phyloP scores from a whole-genome alignment of 1,140 invertebrate species.

The Elysia chlorotica region DNA sequence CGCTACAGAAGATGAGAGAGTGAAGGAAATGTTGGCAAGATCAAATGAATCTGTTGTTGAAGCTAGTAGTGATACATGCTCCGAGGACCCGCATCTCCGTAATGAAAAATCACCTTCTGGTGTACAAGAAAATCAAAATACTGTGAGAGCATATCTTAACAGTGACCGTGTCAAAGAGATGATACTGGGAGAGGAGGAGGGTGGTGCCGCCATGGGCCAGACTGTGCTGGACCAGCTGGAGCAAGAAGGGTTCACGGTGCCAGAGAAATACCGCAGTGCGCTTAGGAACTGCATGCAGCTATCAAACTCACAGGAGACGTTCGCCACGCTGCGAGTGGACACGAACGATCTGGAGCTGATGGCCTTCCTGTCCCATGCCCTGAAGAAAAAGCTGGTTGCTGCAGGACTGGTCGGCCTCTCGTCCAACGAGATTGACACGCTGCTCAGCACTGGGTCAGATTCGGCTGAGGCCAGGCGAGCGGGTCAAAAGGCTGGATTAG shows the following conservation, averaged over 20 bases:
- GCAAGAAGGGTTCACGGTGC: not conserved
- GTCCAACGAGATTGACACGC: too few species aligned
- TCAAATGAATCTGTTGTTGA: too few species aligned
- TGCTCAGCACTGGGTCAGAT: too few species aligned
- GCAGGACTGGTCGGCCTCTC: too few species aligned
- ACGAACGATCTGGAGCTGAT: not conserved
- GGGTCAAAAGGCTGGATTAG: too few species aligned
- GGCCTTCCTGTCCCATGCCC: not conserved
- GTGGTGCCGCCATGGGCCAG: not conserved
- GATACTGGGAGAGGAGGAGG: not conserved
- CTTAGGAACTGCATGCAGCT: conserved; percentile 2
- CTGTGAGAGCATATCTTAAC: not conserved
- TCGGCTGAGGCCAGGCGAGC: too few species aligned
- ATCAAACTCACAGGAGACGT: conserved; percentile 19
- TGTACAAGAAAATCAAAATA: not conserved
- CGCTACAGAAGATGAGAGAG: too few species aligned
- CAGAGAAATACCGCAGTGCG: not conserved
- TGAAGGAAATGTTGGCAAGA: too few species aligned
- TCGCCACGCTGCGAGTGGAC: not conserved
- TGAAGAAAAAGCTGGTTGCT: too few species aligned
- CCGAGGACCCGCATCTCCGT: not conserved
- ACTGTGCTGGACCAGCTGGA: not conserved
- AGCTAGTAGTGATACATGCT: too few species aligned
- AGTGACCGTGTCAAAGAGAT: not conserved
- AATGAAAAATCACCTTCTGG: not conserved